phyloP scores from a whole-genome alignment of 2,888 invertebrate genomes.

The Sphaerophoria rueppellii region DNA sequence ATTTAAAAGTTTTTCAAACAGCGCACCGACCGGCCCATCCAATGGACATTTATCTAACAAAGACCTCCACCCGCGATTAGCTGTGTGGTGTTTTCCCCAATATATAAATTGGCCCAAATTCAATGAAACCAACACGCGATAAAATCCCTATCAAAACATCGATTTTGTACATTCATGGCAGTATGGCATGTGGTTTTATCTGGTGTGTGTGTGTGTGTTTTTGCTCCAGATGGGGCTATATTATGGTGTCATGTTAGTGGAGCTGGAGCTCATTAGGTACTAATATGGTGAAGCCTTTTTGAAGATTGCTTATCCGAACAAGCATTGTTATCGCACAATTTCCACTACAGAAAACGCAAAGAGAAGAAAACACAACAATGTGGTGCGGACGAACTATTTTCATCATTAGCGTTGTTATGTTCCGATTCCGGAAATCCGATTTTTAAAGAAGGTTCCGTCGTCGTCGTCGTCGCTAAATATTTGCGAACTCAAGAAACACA shows the following conservation, averaged over 20 bases:
- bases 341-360: slow-evolving; percentile 8
- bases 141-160: slow-evolving; percentile 34
- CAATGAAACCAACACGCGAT: slow-evolving; percentile 66
- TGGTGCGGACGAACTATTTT: slow-evolving; percentile 2
- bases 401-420: slow-evolving; percentile 2
- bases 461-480: background rate
- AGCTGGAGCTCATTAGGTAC: slow-evolving; percentile 32
- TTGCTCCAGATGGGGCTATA: background rate
- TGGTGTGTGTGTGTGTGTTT: background rate
- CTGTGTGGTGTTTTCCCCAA: background rate
- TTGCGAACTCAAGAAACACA: background rate
- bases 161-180: slow-evolving; percentile 4
- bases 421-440: slow-evolving; percentile 28
- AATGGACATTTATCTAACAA: slow-evolving; percentile 3
- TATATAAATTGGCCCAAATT: slow-evolving; percentile 63
- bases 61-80: slow-evolving; percentile 32
- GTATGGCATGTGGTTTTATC: no score
- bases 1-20: slow-evolving; percentile 28
- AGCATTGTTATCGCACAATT: slow-evolving; percentile 48
- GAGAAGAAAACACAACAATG: slow-evolving; percentile 4
- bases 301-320: slow-evolving; percentile 47
- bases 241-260: background rate
- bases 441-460: background rate
- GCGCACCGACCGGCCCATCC: background rate
- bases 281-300: slow-evolving; percentile 48